Evolutionary conservation across 1,140 invertebrate species (phyloP), one percentile per base, ranked within the genome.

Genomic region (Telenomus remus): DNA sequence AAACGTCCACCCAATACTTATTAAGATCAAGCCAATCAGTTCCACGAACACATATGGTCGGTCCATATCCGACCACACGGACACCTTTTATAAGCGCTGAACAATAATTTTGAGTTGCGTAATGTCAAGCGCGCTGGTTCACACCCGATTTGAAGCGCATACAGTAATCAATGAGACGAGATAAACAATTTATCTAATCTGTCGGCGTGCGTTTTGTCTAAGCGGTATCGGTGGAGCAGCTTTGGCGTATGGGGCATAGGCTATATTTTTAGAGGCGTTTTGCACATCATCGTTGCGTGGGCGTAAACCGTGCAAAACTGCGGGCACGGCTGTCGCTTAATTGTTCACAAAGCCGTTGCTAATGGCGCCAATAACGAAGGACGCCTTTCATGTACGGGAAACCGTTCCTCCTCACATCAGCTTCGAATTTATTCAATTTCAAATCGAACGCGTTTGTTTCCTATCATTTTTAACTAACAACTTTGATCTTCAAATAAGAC

Each of bases 241-340:
- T 44, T 59, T 70, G 64, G 15, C 48, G n/a, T n/a, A n/a, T n/a
- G n/a, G 59, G 33, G 42, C 19, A 39, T 10, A n/a, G n/a, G n/a
- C n/a, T n/a, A 54, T 81, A 82, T 81, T 83, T 80, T 81, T 79
- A 83, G 79, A 68, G 57, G 15, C 71, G 44, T 70, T 72, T 55
- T 35, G 55, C 49, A 50, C 43, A 35, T 69, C 61, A 54, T 55
- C 56, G 6, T 27, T 3, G 63, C 57, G 71, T 78, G 63, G 72
- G 66, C 57, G 77, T 81, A 47, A 79, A 55, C 55, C 54, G 57
- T 56, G 54, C 60, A 53, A 56, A 48, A 51, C 56, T 39, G 35
- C 49, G 50, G 44, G 19, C 70, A 66, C 56, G 60, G 49, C 63
- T 73, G 59, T 73, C 53, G 42, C 61, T 73, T 69, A 81, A 82